A percentile compares a stretch with the other conserved stretches of the same genome.
These are phyloP conservation scores for Cryptoblepharus egeriae DNA, from an alignment of 2,797 vertebrate genomes.

Conservation along the genomic window DNA sequence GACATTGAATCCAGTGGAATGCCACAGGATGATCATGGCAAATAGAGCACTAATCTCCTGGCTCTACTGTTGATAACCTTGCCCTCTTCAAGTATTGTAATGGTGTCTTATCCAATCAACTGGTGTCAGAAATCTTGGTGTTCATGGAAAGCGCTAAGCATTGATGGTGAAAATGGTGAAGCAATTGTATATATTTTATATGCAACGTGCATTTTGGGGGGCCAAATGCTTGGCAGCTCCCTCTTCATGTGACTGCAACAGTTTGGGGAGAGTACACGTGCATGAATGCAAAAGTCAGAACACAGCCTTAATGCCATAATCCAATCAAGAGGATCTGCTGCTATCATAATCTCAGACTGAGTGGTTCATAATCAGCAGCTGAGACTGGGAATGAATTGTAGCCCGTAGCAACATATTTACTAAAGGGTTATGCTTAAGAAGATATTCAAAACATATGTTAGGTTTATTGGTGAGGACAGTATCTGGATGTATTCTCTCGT, in stretches of 20 bases:
- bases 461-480: constrained; percentile 19
- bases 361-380: constrained; percentile 30
- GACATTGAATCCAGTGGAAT: no score
- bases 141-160: neutral
- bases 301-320: constrained; percentile 28
- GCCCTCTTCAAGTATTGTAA: no score
- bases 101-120: neutral
- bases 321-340: constrained; percentile 34
- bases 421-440: constrained; percentile 22
- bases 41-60: no score
- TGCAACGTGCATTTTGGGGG: neutral
- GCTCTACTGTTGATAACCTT: no score
- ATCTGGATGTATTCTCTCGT: neutral
- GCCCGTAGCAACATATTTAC: constrained; percentile 33
- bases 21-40: neutral
- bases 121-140: neutral
- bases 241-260: constrained; percentile 16
- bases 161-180: neutral
- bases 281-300: constrained; percentile 34
- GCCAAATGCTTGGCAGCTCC: constrained; percentile 17
- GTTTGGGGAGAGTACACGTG: neutral
- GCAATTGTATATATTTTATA: neutral
- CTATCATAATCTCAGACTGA: constrained; percentile 42
- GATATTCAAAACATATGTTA: constrained; percentile 40
- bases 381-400: constrained; percentile 29